phyloP scores from a whole-genome alignment of 2,888 invertebrate species.

The Drosophila fungiperda region DNA sequence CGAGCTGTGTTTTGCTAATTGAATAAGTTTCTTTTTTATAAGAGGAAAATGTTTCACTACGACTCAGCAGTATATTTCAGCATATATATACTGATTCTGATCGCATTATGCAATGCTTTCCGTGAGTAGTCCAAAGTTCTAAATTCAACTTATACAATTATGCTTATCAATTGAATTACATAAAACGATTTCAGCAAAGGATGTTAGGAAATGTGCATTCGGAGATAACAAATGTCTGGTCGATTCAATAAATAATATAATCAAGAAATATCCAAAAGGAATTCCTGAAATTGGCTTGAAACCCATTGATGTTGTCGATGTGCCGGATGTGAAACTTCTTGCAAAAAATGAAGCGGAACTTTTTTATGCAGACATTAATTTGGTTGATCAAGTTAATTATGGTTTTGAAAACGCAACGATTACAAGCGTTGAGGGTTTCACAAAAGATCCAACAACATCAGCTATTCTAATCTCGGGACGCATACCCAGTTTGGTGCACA shows the following conservation, averaged over 20 bases:
- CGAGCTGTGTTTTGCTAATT: not conserved
- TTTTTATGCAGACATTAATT: conserved; percentile 21
- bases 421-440: conserved; percentile 58
- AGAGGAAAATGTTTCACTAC: not conserved
- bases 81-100: not conserved
- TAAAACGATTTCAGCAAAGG: conserved; percentile 28
- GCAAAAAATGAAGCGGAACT: not conserved
- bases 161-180: not conserved
- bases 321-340: conserved; percentile 27
- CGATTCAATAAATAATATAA: conserved; percentile 43
- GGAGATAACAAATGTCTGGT: conserved; percentile 45
- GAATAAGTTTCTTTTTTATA: not conserved
- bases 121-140: conserved; percentile 7
- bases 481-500: conserved; percentile 59
- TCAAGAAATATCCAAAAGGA: conserved; percentile 44
- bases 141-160: not conserved
- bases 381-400: conserved; percentile 50
- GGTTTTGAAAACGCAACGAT: conserved; percentile 64
- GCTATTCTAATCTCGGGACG: conserved; percentile 55
- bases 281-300: conserved; percentile 50
- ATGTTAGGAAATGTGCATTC: conserved; percentile 50
- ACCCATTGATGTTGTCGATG: conserved; percentile 51
- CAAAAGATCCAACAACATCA: conserved; percentile 46
- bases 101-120: conserved; percentile 6
- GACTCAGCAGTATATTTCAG: not conserved